phyloP scores from a whole-genome alignment of 1,140 invertebrate species.

The Temnothorax longispinosus region DNA sequence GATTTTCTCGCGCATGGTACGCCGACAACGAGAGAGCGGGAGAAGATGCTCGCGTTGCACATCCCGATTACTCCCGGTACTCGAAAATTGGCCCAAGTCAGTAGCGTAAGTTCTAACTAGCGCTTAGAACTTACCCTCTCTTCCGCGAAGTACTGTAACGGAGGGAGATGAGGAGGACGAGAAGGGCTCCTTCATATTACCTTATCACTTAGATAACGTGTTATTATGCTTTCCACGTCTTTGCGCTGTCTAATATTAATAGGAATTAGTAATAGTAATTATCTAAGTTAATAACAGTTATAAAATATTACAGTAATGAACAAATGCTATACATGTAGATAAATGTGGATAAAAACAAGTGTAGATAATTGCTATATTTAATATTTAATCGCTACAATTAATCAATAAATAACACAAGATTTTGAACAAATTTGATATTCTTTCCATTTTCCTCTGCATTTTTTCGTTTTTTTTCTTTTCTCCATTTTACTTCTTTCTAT shows the following conservation, averaged over 20 bases:
- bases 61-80: conserved; percentile 28
- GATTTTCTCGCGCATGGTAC: conserved; percentile 56
- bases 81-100: conserved; percentile 47
- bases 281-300: too few species aligned
- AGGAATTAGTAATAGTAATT: not conserved
- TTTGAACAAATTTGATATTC: not conserved
- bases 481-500: not conserved
- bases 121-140: conserved; percentile 8
- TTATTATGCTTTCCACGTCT: not conserved
- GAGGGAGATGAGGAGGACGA: not conserved
- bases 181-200: not conserved
- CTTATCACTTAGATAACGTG: not conserved
- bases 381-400: not conserved
- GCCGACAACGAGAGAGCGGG: conserved; percentile 7
- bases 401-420: not conserved
- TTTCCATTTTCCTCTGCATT: not conserved
- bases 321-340: not conserved
- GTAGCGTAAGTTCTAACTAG: conserved; percentile 28
- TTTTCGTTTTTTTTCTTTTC: not conserved
- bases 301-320: not conserved
- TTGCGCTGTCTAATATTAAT: not conserved
- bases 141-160: not conserved
- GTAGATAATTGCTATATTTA: not conserved
- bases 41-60: not conserved
- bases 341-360: not conserved